Percentiles rank a stretch among this genome's conserved stretches.
Evolutionary conservation across 2,797 vertebrate species (phyloP).

Genomic region (Loris lydekkerianus): DNA sequence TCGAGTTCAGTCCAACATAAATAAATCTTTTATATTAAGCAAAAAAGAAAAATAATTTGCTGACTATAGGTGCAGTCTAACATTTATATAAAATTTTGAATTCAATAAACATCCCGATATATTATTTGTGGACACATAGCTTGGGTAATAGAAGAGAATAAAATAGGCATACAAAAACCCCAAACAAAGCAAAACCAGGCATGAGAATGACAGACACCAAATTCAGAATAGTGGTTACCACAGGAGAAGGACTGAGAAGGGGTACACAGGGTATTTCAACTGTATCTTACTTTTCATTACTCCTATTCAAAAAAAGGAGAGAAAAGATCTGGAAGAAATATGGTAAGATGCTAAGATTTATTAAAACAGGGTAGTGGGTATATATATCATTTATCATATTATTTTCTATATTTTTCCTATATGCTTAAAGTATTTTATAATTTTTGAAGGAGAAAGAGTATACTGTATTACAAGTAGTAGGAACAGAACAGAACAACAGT

Average conservation of each 20-base stretch:
- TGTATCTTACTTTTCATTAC: neutral
- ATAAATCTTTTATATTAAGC: neutral
- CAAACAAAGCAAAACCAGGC: neutral
- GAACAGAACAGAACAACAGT: neutral
- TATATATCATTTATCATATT: neutral
- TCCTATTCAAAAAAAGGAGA: neutral
- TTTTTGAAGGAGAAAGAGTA: neutral
- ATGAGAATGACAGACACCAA: neutral
- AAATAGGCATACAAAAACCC: neutral
- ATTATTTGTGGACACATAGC: neutral
- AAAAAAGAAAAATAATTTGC: constrained; percentile 22
- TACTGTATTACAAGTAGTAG: neutral
- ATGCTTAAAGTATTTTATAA: neutral
- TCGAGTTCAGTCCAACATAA: neutral
- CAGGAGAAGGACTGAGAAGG: neutral
- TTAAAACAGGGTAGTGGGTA: neutral
- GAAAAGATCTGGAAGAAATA: neutral
- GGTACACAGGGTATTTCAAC: neutral
- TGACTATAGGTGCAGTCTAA: neutral
- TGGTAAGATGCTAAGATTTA: neutral
- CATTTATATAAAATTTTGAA: neutral
- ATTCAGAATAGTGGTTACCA: neutral
- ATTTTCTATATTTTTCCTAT: constrained; percentile 11
- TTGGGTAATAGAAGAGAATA: neutral
- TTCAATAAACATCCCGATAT: neutral